Percentiles rank a stretch among this genome's conserved stretches.
Conservation (phyloP, 92 coral and sea anemone genomes). For the Zoanthus sociatus region DNA sequence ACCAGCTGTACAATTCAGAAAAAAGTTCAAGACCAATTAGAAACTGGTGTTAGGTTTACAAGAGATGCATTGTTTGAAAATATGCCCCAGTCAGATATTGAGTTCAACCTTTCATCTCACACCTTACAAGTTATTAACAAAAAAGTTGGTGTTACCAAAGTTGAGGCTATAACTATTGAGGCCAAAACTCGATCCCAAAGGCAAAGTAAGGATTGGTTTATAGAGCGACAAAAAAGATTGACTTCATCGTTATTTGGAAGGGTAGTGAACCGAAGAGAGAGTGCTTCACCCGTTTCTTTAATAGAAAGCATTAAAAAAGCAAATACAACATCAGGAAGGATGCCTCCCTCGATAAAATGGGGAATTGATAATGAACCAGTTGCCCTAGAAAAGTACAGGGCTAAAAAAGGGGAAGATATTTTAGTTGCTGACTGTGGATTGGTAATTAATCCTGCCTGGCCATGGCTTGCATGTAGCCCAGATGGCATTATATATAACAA, state of each 20-base stretch:
- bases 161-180: conserved; percentile 41
- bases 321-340: neutral
- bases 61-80: conserved; percentile 40
- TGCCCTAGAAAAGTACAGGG: neutral
- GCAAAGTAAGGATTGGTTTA: conserved; percentile 24
- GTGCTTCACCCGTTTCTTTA: neutral
- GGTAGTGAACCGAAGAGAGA: neutral
- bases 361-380: conserved; percentile 4
- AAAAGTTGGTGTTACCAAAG: conserved; percentile 41
- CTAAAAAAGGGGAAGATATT: no score
- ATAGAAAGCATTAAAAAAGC: neutral
- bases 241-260: conserved; percentile 4
- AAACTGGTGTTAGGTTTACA: conserved; percentile 45
- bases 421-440: no score
- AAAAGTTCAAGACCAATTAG: conserved; percentile 40
- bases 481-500: conserved; percentile 2
- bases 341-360: neutral
- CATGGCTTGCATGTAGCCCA: no score
- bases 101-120: conserved; percentile 37
- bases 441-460: no score
- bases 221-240: neutral
- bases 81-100: conserved; percentile 49
- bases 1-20: neutral
- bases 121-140: conserved; percentile 34
- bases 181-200: conserved; percentile 40